A percentile compares a stretch with the other conserved stretches of the same genome.
Evolutionary conservation across 2,888 invertebrate genomes (phyloP).

Genomic region (Miltochrista miniata): DNA sequence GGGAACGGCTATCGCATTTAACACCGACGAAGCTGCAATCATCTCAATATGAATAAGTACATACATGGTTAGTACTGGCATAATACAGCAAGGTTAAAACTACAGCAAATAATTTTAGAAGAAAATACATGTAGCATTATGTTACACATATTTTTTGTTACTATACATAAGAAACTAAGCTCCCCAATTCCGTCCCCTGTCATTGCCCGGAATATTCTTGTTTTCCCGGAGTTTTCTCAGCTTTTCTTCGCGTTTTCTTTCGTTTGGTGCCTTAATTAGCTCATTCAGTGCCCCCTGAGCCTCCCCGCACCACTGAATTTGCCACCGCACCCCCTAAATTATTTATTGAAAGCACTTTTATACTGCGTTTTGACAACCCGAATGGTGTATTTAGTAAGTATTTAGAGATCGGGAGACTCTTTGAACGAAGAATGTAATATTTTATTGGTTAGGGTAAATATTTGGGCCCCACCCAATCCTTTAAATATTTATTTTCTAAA

Average conservation of each 20-base stretch:
- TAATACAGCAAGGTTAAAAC: no score
- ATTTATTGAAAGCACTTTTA: constrained; percentile 81
- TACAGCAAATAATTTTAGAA: no score
- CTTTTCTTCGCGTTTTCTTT: constrained; percentile 82
- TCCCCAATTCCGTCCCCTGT: constrained; percentile 47
- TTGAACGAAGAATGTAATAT: constrained; percentile 39
- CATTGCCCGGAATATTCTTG: constrained; percentile 73
- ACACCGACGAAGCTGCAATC: no score
- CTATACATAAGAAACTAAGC: constrained; percentile 1
- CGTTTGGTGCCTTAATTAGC: constrained; percentile 80
- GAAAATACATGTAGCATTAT: not conserved
- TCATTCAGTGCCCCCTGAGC: constrained; percentile 69
- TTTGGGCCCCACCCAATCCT: no score
- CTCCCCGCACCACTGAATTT: constrained; percentile 36
- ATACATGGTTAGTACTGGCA: no score
- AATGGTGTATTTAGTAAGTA: constrained; percentile 67
- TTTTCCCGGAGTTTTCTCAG: constrained; percentile 79
- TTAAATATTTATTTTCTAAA: no score
- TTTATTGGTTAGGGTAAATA: constrained; percentile 36
- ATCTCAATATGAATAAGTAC: no score
- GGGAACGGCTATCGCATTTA: no score
- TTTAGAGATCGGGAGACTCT: constrained; percentile 45
- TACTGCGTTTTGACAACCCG: constrained; percentile 69
- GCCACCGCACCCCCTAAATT: constrained; percentile 59
- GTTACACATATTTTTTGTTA: not conserved